phyloP scores from a whole-genome alignment of 2,113 vertebrate genomes.

The Capricornis sumatraensis region DNA sequence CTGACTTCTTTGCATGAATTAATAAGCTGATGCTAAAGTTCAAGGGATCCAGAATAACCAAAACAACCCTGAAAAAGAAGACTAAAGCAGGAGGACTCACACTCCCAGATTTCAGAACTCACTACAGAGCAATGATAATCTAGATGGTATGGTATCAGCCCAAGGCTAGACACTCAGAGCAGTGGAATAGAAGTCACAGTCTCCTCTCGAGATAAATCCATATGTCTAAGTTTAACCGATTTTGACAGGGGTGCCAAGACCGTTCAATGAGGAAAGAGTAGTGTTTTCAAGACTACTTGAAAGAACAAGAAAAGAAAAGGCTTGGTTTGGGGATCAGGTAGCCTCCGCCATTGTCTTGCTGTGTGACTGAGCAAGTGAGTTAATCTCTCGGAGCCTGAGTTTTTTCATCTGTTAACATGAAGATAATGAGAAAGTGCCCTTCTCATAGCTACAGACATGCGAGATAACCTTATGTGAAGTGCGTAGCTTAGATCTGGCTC shows the following conservation, averaged over 20 bases:
- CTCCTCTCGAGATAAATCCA: neutral
- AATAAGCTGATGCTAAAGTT: neutral
- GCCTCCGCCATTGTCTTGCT: neutral
- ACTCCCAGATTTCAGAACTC: neutral
- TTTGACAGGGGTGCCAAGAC: neutral
- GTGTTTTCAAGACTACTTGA: neutral
- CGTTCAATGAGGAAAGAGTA: neutral
- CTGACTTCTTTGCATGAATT: neutral
- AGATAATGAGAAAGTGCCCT: neutral
- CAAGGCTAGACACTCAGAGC: neutral
- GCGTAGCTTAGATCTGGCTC: neutral
- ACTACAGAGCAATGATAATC: neutral
- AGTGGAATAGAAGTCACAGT: neutral
- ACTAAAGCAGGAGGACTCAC: neutral
- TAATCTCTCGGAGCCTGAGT: neutral
- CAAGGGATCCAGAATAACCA: neutral
- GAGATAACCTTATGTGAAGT: neutral
- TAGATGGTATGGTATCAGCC: neutral
- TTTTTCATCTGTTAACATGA: neutral
- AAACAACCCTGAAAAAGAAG: neutral
- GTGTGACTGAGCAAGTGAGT: neutral
- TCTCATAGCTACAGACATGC: neutral
- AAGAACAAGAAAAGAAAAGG: neutral
- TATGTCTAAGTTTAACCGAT: neutral
- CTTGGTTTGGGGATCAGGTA: neutral